A percentile compares a stretch with the other conserved stretches of the same genome.
Conservation (phyloP, 2,797 vertebrate species). For the Discoglossus pictus region DNA sequence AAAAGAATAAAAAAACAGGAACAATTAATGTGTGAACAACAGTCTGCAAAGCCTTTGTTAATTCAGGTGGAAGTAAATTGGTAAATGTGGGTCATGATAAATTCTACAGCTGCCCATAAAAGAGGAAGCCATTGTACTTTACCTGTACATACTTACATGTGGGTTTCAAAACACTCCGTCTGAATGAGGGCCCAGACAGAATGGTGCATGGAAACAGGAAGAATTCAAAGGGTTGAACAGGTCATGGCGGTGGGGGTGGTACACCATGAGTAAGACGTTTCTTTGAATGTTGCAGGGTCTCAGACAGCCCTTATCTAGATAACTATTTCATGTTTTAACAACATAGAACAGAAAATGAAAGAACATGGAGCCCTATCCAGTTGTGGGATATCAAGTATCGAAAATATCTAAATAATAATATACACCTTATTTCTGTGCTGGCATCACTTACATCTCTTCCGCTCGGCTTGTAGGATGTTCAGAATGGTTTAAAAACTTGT, state of each 20-base stretch:
- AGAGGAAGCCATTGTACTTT: constrained; percentile 37
- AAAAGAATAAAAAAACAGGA: neutral
- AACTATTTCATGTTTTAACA: constrained; percentile 25
- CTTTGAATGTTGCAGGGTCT: constrained; percentile 36
- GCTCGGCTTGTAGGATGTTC: too few relatives aligned
- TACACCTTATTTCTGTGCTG: too few relatives aligned
- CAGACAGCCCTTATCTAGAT: constrained; percentile 31
- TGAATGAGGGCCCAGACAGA: constrained; percentile 45
- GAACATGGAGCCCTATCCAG: neutral
- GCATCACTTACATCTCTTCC: too few relatives aligned
- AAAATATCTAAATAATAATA: too few relatives aligned
- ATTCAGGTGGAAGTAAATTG: constrained; percentile 2
- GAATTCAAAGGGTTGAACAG: constrained; percentile 34
- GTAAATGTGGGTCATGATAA: constrained; percentile 23
- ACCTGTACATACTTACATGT: constrained; percentile 42
- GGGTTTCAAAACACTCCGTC: constrained; percentile 48
- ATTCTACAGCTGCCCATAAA: constrained; percentile 33
- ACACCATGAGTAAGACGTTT: constrained; percentile 38
- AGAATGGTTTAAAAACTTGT: too few relatives aligned
- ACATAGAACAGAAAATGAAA: neutral
- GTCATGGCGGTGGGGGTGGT: constrained; percentile 32
- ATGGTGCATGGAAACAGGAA: constrained; percentile 40
- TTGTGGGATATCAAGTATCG: neutral
- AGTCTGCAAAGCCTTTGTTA: neutral
- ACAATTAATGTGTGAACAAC: neutral